Evolutionary conservation across 2,113 vertebrate genomes (phyloP).

Genomic region (Stomatorhinus ivindoensis): DNA sequence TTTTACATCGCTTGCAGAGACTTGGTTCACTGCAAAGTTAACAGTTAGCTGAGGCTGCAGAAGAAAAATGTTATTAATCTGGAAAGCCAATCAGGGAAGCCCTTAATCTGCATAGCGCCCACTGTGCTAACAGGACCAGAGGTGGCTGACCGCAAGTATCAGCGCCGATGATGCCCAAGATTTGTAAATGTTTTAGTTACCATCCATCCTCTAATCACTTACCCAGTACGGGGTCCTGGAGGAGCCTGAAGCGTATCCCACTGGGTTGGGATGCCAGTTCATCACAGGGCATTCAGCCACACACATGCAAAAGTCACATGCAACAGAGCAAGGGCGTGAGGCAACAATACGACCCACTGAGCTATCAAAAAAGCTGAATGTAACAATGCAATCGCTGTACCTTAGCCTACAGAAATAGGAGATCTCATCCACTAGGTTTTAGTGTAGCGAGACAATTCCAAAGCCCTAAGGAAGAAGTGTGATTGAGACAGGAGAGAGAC

Average conservation of each 20-base stretch:
- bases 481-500: neutral
- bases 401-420: neutral
- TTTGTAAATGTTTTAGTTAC: neutral
- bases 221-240: neutral
- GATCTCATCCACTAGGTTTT: neutral
- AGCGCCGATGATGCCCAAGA: neutral
- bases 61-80: neutral
- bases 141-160: neutral
- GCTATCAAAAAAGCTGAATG: neutral
- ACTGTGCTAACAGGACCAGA: neutral
- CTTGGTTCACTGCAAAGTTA: neutral
- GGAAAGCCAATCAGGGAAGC: neutral
- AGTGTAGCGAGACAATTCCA: neutral
- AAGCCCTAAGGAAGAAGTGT: neutral
- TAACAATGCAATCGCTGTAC: neutral
- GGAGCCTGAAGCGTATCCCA: neutral
- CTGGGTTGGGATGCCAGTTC: neutral
- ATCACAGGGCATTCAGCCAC: neutral
- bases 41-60: neutral
- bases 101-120: neutral
- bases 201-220: neutral
- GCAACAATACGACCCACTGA: neutral
- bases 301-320: neutral
- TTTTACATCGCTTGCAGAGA: neutral
- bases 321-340: neutral